Evolutionary conservation across 2,113 vertebrate species (phyloP).

Genomic region (Muntiacus reevesi): DNA sequence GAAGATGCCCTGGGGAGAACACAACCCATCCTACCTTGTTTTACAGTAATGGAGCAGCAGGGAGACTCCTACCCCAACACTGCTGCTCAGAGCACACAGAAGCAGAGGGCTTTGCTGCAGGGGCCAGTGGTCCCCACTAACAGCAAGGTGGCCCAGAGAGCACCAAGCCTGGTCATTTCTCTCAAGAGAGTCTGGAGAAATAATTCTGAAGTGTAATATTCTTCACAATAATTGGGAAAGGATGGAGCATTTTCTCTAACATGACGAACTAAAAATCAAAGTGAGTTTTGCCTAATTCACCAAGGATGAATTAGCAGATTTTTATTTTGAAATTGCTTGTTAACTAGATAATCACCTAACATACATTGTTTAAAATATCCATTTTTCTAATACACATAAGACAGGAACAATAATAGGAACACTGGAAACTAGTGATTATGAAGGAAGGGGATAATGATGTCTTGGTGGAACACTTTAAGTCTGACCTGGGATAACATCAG

Average conservation of each 20-base stretch:
- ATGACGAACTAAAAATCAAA: not conserved
- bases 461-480: not conserved
- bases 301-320: not conserved
- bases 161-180: not conserved
- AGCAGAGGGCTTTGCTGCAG: rapidly evolving
- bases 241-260: not conserved
- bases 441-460: not conserved
- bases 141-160: not conserved
- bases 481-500: not conserved
- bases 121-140: too few relatives aligned
- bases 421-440: not conserved
- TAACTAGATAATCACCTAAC: not conserved
- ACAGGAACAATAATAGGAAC: not conserved
- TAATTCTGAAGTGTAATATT: not conserved
- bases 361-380: not conserved
- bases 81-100: rapidly evolving
- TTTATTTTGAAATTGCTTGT: not conserved
- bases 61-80: not conserved
- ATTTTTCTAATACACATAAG: not conserved
- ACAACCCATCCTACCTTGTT: not conserved
- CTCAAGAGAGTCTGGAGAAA: not conserved
- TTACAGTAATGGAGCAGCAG: not conserved
- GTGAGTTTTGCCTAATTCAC: not conserved
- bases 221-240: not conserved
- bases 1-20: not conserved